Base-by-base conservation (phyloP, 2,797 vertebrate genomes). In the Avahi laniger region DNA sequence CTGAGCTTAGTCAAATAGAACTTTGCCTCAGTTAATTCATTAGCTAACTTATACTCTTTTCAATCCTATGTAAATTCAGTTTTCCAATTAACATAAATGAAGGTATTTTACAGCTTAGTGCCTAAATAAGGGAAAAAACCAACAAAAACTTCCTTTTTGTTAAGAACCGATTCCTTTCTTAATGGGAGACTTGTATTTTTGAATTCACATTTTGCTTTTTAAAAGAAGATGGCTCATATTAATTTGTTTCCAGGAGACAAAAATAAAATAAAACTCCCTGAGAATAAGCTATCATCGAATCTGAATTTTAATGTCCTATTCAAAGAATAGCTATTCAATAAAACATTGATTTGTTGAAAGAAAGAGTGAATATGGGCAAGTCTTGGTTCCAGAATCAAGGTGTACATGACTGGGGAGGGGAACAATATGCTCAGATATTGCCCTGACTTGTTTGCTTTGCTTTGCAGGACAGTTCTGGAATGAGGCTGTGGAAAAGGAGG, bases 401-500 rank as follows among this genome's bases (percentile, higher is more conserved):
- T 35, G 2, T 69, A 2, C 8, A 1, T 72, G 41, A 61, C 2
- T 65, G 28, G 76, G 28, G 50, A 26, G 6, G 22, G 30, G 5
- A 52, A 52, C 12, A 14, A 14, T 63, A 1, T 70, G 50, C 33
- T 46, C 15, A 72, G 35, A 48, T 67, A 63, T 33, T 18, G 5
- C n/a, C 48, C 92, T 96, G 80, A 98, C 41, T 50, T 2, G 10
- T 91, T 57, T 97, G 38, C 92, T 96, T 97, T 97, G 76, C 91
- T 65, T 98, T 99, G 94, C 98, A 99, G 99, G 99, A 99, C 98
- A 99, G 99, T 98, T 99, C 99, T 97, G 99, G 99, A 96, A 99
- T 99, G 99, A 99, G 99, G 86, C 99, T 99, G 43, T 99, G 99
- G 99, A 99, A 99, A 97, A 98, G 99, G 95, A 99, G 99, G 95